Base-by-base conservation (phyloP, 2,888 invertebrate species). In the Eustalomyia histrio region DNA sequence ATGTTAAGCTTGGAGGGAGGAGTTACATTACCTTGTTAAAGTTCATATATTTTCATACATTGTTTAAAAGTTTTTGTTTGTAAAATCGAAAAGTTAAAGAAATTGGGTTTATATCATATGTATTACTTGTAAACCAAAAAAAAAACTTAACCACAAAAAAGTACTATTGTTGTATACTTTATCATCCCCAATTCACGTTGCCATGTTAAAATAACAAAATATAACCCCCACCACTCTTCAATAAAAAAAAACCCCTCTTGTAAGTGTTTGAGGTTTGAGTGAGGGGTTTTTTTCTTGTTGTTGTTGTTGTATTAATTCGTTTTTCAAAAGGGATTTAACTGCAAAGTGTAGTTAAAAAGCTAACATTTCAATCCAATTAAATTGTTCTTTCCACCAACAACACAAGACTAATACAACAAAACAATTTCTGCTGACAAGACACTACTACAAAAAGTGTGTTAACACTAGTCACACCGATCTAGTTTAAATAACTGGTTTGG, bases 301-400 rank as follows among this genome's bases (percentile, higher is more conserved):
- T 29, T n/a, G 24, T 57, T 21, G 12, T 57, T 29, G n/a, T 29
- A 57, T 29, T 24, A 24, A 55, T 55, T 57, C n/a, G 9, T 43
- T 43, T 39, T 55, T 17, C n/a, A 55, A 73, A 50, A 55, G 61
- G 53, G 67, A 57, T 73, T 79, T 79, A 79, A 79, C 72, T 67
- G 61, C n/a, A 72, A 81, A 78, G 74, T 81, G 74, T 67, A 75
- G 81, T 78, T 74, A 78, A 81, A 81, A 81, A 75, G 78, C 78
- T 78, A 81, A 81, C 74, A 78, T 78, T 78, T 78, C 81, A 78
- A 81, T 81, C 81, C 81, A 81, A 78, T 81, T 78, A 81, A 78
- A 81, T 67, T 75, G 81, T 81, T 81, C 74, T 81, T 81, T 81
- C 60, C 24, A 78, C 47, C 43, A 73, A 67, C 63, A 57, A 35